These are phyloP conservation scores for Calephelis nemesis DNA, from an alignment of 1,140 invertebrate genomes.

Conservation along the genomic window DNA sequence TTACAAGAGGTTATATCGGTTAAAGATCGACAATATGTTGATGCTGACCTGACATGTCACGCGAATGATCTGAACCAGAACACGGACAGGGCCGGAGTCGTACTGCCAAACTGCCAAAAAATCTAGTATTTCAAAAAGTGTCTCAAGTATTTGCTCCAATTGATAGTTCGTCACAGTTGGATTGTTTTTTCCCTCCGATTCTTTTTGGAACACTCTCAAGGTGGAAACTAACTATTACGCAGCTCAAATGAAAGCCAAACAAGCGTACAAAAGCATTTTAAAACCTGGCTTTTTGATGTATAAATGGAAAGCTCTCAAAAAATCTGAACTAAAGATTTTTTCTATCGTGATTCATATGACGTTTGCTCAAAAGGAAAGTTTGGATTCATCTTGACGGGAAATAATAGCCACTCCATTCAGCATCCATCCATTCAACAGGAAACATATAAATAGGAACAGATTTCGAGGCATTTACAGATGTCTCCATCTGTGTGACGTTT, in stretches of 20 bases:
- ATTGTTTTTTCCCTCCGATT: conserved; percentile 28
- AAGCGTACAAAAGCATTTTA: conserved; percentile 16
- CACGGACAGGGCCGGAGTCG: conserved; percentile 6
- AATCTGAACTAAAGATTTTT: conserved; percentile 29
- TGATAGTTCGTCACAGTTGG: conserved; percentile 30
- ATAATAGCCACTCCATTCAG: conserved; percentile 27
- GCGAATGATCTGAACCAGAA: conserved; percentile 16
- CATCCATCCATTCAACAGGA: no score
- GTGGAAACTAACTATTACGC: conserved; percentile 30
- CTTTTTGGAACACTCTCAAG: conserved; percentile 28
- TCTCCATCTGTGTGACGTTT: conserved; percentile 29
- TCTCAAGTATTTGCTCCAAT: no score
- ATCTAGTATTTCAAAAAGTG: no score
- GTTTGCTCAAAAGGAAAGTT: conserved; percentile 31
- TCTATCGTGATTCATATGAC: conserved; percentile 28
- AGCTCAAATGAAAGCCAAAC: conserved; percentile 30
- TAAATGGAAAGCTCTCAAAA: conserved; percentile 30
- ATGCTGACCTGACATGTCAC: conserved; percentile 7
- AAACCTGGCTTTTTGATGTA: conserved; percentile 28
- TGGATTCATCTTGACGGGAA: conserved; percentile 30
- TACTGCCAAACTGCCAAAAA: conserved; percentile 12
- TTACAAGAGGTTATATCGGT: conserved; percentile 17
- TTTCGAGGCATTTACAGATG: conserved; percentile 29
- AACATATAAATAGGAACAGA: conserved; percentile 26
- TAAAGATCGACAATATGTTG: conserved; percentile 10